Percentiles rank a stretch among this genome's conserved stretches.
phyloP scores from a whole-genome alignment of 2,888 invertebrate species.

The Atrina japonica region DNA sequence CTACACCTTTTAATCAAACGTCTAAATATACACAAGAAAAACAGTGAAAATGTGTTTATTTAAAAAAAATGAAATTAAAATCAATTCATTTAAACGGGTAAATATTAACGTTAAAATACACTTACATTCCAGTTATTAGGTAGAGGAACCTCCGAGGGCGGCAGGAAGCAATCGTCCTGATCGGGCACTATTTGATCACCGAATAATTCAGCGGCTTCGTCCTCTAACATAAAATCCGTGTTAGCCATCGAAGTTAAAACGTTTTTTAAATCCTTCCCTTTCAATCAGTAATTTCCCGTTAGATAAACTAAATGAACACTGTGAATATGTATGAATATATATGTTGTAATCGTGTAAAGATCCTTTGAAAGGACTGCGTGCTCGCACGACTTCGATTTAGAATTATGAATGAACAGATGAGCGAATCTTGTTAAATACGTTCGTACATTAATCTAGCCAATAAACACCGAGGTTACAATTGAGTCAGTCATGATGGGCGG shows the following conservation, averaged over 20 bases:
- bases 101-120: too few relatives aligned
- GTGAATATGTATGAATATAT: background rate
- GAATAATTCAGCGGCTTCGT: conserved; percentile 63
- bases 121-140: conserved; percentile 51
- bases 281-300: too few relatives aligned
- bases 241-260: conserved; percentile 69
- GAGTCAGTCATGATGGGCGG: conserved; percentile 3
- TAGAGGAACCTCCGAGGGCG: conserved; percentile 58
- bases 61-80: too few relatives aligned
- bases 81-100: too few relatives aligned
- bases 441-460: too few relatives aligned
- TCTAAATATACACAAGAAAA: too few relatives aligned
- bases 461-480: too few relatives aligned
- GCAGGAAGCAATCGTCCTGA: conserved; percentile 71
- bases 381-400: background rate
- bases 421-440: too few relatives aligned
- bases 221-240: conserved; percentile 59
- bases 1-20: too few relatives aligned
- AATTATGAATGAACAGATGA: conserved; percentile 6
- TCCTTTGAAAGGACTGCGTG: too few relatives aligned
- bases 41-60: too few relatives aligned
- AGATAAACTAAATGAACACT: background rate
- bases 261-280: conserved; percentile 12
- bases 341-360: background rate
- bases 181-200: conserved; percentile 78